Conservation (phyloP, 1,140 invertebrate species). For the Drosophila littoralis region DNA sequence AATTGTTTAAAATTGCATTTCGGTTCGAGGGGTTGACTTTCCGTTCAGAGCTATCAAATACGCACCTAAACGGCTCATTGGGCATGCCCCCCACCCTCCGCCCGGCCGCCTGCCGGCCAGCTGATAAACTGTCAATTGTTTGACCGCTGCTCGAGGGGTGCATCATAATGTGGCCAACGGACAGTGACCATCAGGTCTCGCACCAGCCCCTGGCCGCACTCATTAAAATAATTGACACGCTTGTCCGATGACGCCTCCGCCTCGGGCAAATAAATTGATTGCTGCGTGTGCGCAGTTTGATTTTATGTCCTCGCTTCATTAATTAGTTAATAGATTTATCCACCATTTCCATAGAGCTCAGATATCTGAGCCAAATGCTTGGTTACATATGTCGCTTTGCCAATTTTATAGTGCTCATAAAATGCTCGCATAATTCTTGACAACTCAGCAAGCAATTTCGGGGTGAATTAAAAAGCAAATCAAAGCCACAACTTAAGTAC, state of each 20-base stretch:
- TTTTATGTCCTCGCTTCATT: slow-evolving; percentile 66
- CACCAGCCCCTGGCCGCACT: slow-evolving; percentile 12
- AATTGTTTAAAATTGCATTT: slow-evolving; percentile 79
- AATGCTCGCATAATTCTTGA: slow-evolving; percentile 62
- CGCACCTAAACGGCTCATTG: slow-evolving; percentile 70
- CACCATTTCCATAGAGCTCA: slow-evolving; percentile 16
- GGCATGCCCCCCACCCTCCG: slow-evolving; percentile 19
- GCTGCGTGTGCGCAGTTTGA: slow-evolving; percentile 59
- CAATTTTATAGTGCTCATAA: slow-evolving; percentile 67
- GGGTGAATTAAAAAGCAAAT: neutral
- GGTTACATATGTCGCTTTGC: slow-evolving; percentile 28
- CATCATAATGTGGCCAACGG: slow-evolving; percentile 68
- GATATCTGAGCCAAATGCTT: neutral
- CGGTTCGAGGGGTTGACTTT: slow-evolving; percentile 23
- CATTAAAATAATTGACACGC: slow-evolving; percentile 82
- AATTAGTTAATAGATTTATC: slow-evolving; percentile 81
- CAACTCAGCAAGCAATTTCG: slow-evolving; percentile 67
- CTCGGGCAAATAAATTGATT: slow-evolving; percentile 68
- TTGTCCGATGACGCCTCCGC: slow-evolving; percentile 70
- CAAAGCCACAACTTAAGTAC: neutral
- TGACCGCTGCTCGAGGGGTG: slow-evolving; percentile 52
- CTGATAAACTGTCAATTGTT: slow-evolving; percentile 54
- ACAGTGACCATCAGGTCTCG: slow-evolving; percentile 31
- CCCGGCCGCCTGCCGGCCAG: neutral
- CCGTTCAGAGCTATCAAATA: slow-evolving; percentile 1